These are phyloP conservation scores for Triplophysa tibetana DNA, from an alignment of 2,113 vertebrate species.

Conservation along the genomic window DNA sequence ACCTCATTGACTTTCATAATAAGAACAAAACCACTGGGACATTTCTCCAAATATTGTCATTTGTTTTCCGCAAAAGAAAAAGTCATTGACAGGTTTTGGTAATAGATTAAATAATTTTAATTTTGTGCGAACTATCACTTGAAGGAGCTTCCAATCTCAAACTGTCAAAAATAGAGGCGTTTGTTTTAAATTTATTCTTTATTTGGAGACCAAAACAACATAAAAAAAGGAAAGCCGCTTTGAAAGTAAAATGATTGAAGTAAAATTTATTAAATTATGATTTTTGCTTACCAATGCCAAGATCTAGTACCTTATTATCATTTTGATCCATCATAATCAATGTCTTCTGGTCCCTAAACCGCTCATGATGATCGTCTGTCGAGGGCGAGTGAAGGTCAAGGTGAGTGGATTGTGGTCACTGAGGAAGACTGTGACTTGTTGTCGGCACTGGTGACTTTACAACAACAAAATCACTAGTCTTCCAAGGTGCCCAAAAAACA, in stretches of 20 bases:
- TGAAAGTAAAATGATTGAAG: too few relatives aligned
- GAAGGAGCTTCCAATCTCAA: not conserved
- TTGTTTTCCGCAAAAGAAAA: too few relatives aligned
- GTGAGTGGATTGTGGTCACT: slow-evolving; percentile 48
- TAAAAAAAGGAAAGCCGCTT: not conserved
- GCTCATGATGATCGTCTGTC: not conserved
- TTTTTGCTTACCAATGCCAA: too few relatives aligned
- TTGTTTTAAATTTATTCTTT: not conserved
- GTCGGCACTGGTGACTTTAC: slow-evolving; percentile 53
- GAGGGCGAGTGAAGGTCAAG: not conserved
- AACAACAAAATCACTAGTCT: slow-evolving; percentile 74
- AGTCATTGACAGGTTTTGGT: too few relatives aligned
- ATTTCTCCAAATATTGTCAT: too few relatives aligned
- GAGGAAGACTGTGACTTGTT: slow-evolving; percentile 71
- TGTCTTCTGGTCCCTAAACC: not conserved
- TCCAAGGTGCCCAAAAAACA: slow-evolving; percentile 59
- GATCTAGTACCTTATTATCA: not conserved
- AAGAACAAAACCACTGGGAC: too few relatives aligned
- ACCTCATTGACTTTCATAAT: too few relatives aligned
- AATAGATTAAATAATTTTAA: too few relatives aligned
- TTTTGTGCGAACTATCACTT: not conserved
- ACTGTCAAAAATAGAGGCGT: not conserved
- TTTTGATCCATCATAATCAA: not conserved
- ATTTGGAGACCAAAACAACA: slow-evolving; percentile 4
- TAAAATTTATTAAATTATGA: too few relatives aligned